Conservation (phyloP, 2,888 invertebrate species). For the Synanthedon tipuliformis region DNA sequence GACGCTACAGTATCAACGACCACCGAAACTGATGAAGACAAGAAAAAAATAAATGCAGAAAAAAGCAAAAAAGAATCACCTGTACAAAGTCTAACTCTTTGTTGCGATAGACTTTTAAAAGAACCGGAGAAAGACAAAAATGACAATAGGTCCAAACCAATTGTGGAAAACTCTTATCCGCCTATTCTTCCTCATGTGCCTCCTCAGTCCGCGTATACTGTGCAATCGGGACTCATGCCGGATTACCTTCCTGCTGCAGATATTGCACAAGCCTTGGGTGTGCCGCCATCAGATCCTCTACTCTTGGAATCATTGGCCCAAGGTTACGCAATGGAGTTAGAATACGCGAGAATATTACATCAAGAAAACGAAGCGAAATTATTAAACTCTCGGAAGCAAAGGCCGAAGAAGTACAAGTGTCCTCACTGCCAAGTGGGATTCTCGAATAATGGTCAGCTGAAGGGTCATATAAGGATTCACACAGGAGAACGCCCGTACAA, state of each 20-base stretch:
- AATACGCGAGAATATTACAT: conserved; percentile 76
- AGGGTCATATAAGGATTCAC: conserved; percentile 91
- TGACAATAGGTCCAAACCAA: conserved; percentile 15
- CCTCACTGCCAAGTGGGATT: conserved; percentile 91
- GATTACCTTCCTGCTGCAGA: conserved; percentile 53
- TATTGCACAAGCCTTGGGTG: conserved; percentile 57
- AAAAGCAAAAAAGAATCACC: conserved; percentile 28
- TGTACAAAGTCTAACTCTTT: conserved; percentile 44
- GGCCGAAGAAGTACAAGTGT: conserved; percentile 93
- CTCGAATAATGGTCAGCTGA: conserved; percentile 93
- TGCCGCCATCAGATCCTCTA: conserved; percentile 55
- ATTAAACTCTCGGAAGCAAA: conserved; percentile 77
- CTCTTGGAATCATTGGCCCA: conserved; percentile 63
- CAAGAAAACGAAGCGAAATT: conserved; percentile 79
- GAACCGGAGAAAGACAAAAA: conserved; percentile 20
- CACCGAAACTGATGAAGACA: conserved; percentile 39
- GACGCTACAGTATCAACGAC: conserved; percentile 72
- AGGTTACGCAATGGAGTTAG: conserved; percentile 74
- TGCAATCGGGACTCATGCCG: conserved; percentile 33
- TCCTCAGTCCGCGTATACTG: conserved; percentile 3
- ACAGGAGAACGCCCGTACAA: conserved; percentile 92
- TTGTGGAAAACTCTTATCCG: conserved; percentile 1
- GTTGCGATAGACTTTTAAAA: conserved; percentile 49
- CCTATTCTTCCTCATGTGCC: background rate
- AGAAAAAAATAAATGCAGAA: conserved; percentile 9